Base-by-base conservation (phyloP, 2,797 vertebrate species). In the Vespertilio murinus region DNA sequence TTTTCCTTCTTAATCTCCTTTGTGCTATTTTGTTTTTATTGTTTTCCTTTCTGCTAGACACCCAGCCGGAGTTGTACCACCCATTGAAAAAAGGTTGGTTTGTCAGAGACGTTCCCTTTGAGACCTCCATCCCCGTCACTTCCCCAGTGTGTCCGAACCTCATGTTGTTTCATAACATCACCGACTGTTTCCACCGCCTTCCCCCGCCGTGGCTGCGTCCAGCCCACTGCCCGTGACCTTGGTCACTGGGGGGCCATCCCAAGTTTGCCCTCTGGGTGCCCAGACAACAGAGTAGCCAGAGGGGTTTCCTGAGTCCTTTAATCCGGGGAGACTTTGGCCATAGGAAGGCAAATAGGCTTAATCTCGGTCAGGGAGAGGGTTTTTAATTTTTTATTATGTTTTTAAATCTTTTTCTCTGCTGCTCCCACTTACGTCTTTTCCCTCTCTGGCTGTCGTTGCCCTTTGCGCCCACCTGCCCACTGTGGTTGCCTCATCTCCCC, bases 61-160 rank as follows among this genome's bases (percentile, higher is more conserved):
- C 99, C 98, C 99, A 99, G 98, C 99, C 98, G 98, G 99, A 99
- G 98, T 99, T 99, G 98, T 99, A 99, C 98, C 99, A 98, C 97
- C 98, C 99, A 98, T 98, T 99, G 99, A 99, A 99, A 98, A 99
- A 99, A 99, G 99, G 99, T 99, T 99, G 99, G 99, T 99, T 98
- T 96, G 97, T 95, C 93, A 90, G 96, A 98, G 97, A 97, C 95
- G 97, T 97, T 97, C 93, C 97, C 96, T 96, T 91, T 95, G 93
- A 97, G 97, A 97, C 95, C 96, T 89, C 75, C 59, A 71, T 98
- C 95, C 96, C 97, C 94, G 97, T 91, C 97, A 54, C 96, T 93
- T 97, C 88, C 97, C 97, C 93, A 84, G 11, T 97, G 97, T 98
- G 97, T 97, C 85, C 23, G 12, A 97, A 97, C 94, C 96, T 97